phyloP scores from a whole-genome alignment of 2,888 invertebrate genomes.

The Cabera pusaria region DNA sequence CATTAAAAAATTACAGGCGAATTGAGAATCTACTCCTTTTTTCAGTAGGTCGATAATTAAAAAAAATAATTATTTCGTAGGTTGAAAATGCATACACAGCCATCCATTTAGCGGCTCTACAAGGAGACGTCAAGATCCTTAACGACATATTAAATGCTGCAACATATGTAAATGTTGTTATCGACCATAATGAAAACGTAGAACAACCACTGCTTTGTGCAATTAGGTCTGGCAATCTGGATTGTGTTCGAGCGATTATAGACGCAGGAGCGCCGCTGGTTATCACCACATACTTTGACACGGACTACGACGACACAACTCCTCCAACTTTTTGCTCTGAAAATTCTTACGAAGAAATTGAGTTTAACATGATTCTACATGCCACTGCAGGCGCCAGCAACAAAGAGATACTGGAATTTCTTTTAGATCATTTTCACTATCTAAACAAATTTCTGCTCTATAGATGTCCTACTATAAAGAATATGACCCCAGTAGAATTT shows the following conservation, averaged over 20 bases:
- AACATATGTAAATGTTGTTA: slow-evolving; percentile 31
- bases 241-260: slow-evolving; percentile 59
- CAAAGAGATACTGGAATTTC: slow-evolving; percentile 67
- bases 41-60: too few relatives aligned
- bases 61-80: slow-evolving; percentile 27
- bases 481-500: slow-evolving; percentile 23
- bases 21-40: too few relatives aligned
- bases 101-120: slow-evolving; percentile 68
- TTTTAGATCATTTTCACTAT: slow-evolving; percentile 61
- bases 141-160: slow-evolving; percentile 62
- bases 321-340: neutral
- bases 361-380: slow-evolving; percentile 19
- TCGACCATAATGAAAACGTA: slow-evolving; percentile 53
- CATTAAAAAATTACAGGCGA: too few relatives aligned
- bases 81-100: slow-evolving; percentile 39
- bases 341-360: too few relatives aligned
- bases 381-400: slow-evolving; percentile 60
- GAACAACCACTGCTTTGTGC: slow-evolving; percentile 71
- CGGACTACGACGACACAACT: too few relatives aligned
- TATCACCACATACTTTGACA: slow-evolving; percentile 2
- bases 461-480: slow-evolving; percentile 5
- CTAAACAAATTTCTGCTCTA: slow-evolving; percentile 10
- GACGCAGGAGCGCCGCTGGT: slow-evolving; percentile 55
- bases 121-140: slow-evolving; percentile 63
- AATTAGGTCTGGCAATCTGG: slow-evolving; percentile 52